phyloP scores from a whole-genome alignment of 2,888 invertebrate species.

The Pristionchus entomophagus region DNA sequence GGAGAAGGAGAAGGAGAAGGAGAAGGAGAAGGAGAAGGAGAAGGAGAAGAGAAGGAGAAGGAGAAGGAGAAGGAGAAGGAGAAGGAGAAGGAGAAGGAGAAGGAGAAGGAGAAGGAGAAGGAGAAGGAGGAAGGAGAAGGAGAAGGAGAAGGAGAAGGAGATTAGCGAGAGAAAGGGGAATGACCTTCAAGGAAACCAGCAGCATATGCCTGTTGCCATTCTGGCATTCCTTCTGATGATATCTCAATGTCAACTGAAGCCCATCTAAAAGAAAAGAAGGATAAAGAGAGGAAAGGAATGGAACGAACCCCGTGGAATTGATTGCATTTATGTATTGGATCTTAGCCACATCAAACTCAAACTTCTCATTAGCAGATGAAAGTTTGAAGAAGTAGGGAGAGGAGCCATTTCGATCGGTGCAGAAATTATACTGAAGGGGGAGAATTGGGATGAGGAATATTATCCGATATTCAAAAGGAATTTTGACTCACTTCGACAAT shows the following conservation, averaged over 20 bases:
- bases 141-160: neutral
- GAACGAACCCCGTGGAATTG: slow-evolving; percentile 28
- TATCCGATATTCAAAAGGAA: neutral
- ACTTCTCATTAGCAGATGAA: neutral
- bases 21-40: neutral
- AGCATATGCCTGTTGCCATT: slow-evolving; percentile 34
- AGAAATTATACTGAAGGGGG: neutral
- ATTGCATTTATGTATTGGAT: slow-evolving; percentile 8
- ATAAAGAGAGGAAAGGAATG: neutral
- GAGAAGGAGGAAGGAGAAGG: neutral
- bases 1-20: no score
- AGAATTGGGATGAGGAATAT: neutral
- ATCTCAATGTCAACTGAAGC: slow-evolving; percentile 34
- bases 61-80: neutral
- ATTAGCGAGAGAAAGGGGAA: no score
- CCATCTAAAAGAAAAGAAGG: neutral
- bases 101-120: neutral
- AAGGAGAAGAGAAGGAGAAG: neutral
- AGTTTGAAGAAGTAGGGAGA: slow-evolving; percentile 25
- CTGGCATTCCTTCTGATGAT: neutral
- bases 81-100: no score
- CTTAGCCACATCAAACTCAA: slow-evolving; percentile 15
- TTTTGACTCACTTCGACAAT: neutral
- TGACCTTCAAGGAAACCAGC: slow-evolving; percentile 42
- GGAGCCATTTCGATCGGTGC: neutral